Percentiles rank a stretch among this genome's conserved stretches.
Conservation (phyloP, 2,113 vertebrate genomes). For the Beaufortia kweichowensis region DNA sequence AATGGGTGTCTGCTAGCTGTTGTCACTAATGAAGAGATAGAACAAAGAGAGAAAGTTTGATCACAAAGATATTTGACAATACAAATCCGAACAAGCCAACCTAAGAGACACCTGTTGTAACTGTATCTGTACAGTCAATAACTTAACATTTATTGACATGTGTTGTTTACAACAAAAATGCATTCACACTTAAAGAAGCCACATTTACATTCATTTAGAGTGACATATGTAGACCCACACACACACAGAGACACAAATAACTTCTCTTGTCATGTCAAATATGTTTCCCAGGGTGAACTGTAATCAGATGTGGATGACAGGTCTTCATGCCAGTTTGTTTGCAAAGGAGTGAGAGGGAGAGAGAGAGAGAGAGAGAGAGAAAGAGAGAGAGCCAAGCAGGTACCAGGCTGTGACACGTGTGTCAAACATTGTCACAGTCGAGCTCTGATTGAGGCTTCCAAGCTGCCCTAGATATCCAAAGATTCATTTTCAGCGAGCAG, state of each 20-base stretch:
- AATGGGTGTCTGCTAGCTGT: conserved; percentile 5
- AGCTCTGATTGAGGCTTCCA: conserved; percentile 31
- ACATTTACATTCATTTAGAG: conserved; percentile 16
- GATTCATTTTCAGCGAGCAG: conserved; percentile 3
- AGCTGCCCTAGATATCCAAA: conserved; percentile 29
- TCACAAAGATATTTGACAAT: conserved; percentile 1
- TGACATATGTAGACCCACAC: conserved; percentile 14
- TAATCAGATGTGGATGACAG: conserved; percentile 48
- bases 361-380: not conserved
- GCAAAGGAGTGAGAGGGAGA: conserved; percentile 19
- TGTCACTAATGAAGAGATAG: not conserved
- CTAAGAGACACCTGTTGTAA: conserved; percentile 12
- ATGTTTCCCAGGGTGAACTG: conserved; percentile 30
- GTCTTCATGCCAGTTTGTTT: conserved; percentile 33
- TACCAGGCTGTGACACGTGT: conserved; percentile 34
- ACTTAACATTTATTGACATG: not conserved
- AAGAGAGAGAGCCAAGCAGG: conserved; percentile 16
- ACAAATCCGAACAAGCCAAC: conserved; percentile 5
- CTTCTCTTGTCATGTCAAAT: conserved; percentile 18
- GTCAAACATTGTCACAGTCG: conserved; percentile 44
- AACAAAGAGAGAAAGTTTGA: not conserved
- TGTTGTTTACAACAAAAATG: not conserved
- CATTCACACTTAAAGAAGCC: conserved; percentile 5
- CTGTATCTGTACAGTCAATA: not conserved
- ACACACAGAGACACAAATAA: conserved; percentile 41